Evolutionary conservation across 2,797 vertebrate genomes (phyloP).

Genomic region (Etheostoma perlongum): DNA sequence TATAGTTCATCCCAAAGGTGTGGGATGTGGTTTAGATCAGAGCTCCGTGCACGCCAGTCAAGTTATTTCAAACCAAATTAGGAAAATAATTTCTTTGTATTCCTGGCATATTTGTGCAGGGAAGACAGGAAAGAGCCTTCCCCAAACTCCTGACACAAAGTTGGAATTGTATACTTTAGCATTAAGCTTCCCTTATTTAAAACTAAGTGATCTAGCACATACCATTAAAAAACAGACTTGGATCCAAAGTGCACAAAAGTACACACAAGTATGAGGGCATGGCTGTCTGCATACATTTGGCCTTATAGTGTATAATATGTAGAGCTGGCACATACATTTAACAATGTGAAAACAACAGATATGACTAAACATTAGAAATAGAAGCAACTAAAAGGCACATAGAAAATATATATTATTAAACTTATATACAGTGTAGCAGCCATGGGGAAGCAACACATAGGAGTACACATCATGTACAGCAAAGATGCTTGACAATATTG

Average conservation of each 20-base stretch:
- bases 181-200: not conserved
- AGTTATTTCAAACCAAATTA: not conserved
- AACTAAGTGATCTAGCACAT: not conserved
- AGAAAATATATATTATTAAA: not conserved
- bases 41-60: not conserved
- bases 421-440: not conserved
- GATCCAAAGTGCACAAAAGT: not conserved
- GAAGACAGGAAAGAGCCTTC: not conserved
- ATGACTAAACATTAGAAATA: not conserved
- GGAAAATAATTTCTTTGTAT: not conserved
- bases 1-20: not conserved
- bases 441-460: not conserved
- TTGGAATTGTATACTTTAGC: not conserved
- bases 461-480: not conserved
- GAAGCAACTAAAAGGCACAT: not conserved
- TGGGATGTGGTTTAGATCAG: not conserved
- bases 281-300: not conserved
- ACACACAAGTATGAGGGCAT: not conserved
- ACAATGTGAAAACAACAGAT: not conserved
- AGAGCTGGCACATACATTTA: not conserved
- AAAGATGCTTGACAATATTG: not conserved
- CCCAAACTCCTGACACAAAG: not conserved
- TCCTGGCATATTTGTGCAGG: not conserved
- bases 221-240: not conserved
- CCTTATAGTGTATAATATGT: not conserved